phyloP scores from a whole-genome alignment of 2,888 invertebrate species.

The Amorpha juglandis region DNA sequence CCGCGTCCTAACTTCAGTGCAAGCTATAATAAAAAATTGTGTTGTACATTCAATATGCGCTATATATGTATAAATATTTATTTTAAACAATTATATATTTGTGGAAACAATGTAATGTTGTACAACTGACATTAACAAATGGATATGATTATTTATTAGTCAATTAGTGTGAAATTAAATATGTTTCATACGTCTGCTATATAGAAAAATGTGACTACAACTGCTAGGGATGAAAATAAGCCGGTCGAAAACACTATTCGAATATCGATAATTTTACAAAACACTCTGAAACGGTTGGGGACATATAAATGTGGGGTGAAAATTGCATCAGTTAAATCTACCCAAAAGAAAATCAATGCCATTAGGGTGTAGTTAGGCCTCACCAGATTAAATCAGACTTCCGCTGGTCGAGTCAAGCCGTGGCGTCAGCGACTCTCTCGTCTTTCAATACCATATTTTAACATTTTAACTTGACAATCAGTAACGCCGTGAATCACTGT shows the following conservation, averaged over 20 bases:
- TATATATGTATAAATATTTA: constrained; percentile 14
- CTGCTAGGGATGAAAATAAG: constrained; percentile 7
- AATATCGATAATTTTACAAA: constrained; percentile 18
- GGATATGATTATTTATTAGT: constrained; percentile 15
- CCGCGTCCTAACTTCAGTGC: constrained; percentile 15
- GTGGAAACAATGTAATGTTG: constrained; percentile 8
- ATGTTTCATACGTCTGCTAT: constrained; percentile 27
- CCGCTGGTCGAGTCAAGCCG: no score
- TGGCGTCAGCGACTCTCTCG: no score
- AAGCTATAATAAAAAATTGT: constrained; percentile 13
- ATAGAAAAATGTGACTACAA: constrained; percentile 22
- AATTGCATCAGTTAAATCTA: neutral
- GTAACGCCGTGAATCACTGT: no score
- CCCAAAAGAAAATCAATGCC: neutral
- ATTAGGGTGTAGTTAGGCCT: neutral
- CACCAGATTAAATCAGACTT: neutral
- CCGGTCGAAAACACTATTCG: constrained; percentile 1
- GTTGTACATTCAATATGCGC: constrained; percentile 14
- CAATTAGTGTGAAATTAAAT: constrained; percentile 20
- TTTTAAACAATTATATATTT: constrained; percentile 20
- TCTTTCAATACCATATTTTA: no score
- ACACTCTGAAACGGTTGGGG: neutral
- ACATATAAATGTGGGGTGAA: neutral
- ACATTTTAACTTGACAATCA: no score
- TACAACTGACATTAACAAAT: constrained; percentile 15